These are phyloP conservation scores for Morelia viridis DNA, from an alignment of 2,797 vertebrate genomes.

Conservation along the genomic window DNA sequence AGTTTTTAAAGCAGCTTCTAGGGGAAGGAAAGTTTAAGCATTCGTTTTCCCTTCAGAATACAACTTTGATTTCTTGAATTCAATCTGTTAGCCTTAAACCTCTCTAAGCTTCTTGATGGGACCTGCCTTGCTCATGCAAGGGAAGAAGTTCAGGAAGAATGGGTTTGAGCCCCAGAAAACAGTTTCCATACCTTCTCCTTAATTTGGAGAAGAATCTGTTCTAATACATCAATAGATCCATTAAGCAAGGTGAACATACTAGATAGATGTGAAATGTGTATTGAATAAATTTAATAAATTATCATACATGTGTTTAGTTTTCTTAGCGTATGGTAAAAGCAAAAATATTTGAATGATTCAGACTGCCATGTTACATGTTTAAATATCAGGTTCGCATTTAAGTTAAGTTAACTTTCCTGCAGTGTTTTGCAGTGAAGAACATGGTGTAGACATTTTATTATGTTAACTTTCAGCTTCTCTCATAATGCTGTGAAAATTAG, in stretches of 20 bases:
- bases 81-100: neutral
- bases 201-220: neutral
- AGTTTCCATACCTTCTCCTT: neutral
- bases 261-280: neutral
- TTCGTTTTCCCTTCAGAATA: too few relatives aligned
- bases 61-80: neutral
- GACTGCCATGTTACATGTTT: neutral
- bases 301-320: neutral
- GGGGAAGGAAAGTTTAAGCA: too few relatives aligned
- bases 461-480: neutral
- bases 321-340: neutral
- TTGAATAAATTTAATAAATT: neutral
- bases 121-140: too few relatives aligned
- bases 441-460: neutral
- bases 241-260: neutral
- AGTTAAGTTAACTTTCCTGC: neutral
- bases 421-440: neutral
- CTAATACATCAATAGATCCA: neutral
- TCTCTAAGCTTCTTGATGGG: neutral
- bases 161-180: neutral
- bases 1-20: neutral
- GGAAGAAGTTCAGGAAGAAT: neutral
- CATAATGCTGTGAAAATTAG: neutral
- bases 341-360: neutral
- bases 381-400: neutral